Conservation (phyloP, 1,140 invertebrate genomes). For the Eueides isabella region DNA sequence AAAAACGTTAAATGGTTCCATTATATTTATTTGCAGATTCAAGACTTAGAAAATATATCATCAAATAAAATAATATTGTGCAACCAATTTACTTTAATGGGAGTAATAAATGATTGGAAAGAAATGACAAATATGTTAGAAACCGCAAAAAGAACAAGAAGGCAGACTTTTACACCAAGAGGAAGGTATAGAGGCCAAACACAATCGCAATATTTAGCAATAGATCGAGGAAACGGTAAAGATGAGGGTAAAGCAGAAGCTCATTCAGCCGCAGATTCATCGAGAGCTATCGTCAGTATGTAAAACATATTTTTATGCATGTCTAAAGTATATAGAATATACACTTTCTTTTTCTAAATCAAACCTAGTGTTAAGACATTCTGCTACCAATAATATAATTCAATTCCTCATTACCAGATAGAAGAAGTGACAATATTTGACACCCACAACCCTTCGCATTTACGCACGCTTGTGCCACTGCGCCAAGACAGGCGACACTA, state of each 20-base stretch:
- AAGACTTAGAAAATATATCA: slow-evolving; percentile 13
- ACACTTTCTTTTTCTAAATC: too few relatives aligned
- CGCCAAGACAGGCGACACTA: too few relatives aligned
- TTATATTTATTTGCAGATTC: slow-evolving; percentile 41
- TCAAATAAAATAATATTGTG: slow-evolving; percentile 45
- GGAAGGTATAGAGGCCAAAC: slow-evolving; percentile 87
- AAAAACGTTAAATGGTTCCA: background rate
- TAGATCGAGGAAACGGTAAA: slow-evolving; percentile 81
- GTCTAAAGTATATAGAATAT: background rate
- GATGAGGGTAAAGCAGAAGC: slow-evolving; percentile 89
- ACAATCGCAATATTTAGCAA: slow-evolving; percentile 90
- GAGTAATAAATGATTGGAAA: slow-evolving; percentile 19
- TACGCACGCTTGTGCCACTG: too few relatives aligned
- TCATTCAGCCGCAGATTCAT: slow-evolving; percentile 87
- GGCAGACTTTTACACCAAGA: slow-evolving; percentile 50
- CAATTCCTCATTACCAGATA: too few relatives aligned
- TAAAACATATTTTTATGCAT: slow-evolving; percentile 44
- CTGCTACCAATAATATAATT: too few relatives aligned
- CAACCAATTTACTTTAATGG: slow-evolving; percentile 40
- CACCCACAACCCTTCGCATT: too few relatives aligned
- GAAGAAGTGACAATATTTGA: too few relatives aligned
- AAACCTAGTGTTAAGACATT: too few relatives aligned
- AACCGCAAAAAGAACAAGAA: slow-evolving; percentile 42
- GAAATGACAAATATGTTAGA: slow-evolving; percentile 27
- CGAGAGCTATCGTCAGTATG: slow-evolving; percentile 90